phyloP scores from a whole-genome alignment of 2,888 invertebrate species.

The Gymnocheta viridis region DNA sequence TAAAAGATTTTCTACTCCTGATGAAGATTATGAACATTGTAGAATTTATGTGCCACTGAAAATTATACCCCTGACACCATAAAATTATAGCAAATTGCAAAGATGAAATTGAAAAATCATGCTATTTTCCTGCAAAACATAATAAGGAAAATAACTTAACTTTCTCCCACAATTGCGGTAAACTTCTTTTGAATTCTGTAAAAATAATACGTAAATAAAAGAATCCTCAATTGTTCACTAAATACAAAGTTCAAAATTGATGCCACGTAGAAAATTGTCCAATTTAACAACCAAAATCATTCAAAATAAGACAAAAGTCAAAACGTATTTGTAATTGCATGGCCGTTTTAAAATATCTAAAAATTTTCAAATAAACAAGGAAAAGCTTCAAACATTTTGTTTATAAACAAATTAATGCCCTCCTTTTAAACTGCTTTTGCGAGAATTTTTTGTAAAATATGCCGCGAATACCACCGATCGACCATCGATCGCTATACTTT shows the following conservation, averaged over 20 bases:
- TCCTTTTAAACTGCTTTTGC: no score
- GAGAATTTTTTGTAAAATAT: no score
- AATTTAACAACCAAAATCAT: background rate
- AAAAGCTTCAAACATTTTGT: no score
- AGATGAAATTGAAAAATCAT: conserved; percentile 66
- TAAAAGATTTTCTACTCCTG: conserved; percentile 56
- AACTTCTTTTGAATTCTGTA: background rate
- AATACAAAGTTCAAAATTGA: background rate
- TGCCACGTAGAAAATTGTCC: background rate
- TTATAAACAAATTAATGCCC: no score
- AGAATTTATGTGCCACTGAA: conserved; percentile 61
- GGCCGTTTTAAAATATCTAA: background rate
- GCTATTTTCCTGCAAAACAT: conserved; percentile 34
- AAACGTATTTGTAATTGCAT: background rate
- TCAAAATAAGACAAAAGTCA: background rate
- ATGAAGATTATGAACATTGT: conserved; percentile 63
- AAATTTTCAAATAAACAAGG: background rate
- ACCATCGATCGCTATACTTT: no score
- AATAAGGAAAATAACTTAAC: background rate
- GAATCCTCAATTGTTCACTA: no score
- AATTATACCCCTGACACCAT: conserved; percentile 66
- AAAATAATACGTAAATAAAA: no score
- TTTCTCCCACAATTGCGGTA: background rate
- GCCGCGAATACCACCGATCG: no score
- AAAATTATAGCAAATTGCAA: conserved; percentile 55